Evolutionary conservation across 2,113 vertebrate species (phyloP).

Genomic region (Phalacrocorax pelagicus): DNA sequence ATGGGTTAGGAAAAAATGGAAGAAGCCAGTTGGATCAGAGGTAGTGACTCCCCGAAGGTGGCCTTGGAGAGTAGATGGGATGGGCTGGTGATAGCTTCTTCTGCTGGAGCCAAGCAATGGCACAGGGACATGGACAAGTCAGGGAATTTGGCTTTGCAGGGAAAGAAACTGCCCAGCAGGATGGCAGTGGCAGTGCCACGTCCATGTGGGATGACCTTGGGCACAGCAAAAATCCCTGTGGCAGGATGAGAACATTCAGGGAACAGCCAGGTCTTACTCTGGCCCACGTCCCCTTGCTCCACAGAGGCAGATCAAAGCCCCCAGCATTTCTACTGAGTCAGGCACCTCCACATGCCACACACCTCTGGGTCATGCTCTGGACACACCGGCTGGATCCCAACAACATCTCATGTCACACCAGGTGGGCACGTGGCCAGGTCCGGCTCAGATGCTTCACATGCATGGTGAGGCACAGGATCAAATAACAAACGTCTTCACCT

Average conservation of each 20-base stretch:
- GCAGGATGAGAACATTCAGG: neutral
- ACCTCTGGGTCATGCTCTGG: fast-evolving
- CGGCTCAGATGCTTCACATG: neutral
- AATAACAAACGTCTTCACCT: neutral
- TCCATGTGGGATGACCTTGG: neutral
- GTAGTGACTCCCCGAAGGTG: neutral
- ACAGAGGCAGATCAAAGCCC: neutral
- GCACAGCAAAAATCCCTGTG: neutral
- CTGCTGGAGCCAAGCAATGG: neutral
- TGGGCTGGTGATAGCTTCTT: neutral
- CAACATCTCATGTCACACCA: neutral
- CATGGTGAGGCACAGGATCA: neutral
- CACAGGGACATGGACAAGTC: fast-evolving
- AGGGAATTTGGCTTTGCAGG: neutral
- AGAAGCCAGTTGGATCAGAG: neutral
- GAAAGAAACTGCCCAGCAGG: neutral
- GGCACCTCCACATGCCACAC: neutral
- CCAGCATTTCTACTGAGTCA: fast-evolving
- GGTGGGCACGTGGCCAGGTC: neutral
- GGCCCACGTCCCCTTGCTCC: fast-evolving
- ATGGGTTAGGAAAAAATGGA: neutral
- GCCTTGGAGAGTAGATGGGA: fast-evolving
- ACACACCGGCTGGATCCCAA: neutral
- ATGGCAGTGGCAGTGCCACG: neutral
- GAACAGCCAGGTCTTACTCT: neutral